Percentiles rank a stretch among this genome's conserved stretches.
These are phyloP conservation scores for Bombus fervidus DNA, from an alignment of 1,140 invertebrate genomes.

Conservation along the genomic window DNA sequence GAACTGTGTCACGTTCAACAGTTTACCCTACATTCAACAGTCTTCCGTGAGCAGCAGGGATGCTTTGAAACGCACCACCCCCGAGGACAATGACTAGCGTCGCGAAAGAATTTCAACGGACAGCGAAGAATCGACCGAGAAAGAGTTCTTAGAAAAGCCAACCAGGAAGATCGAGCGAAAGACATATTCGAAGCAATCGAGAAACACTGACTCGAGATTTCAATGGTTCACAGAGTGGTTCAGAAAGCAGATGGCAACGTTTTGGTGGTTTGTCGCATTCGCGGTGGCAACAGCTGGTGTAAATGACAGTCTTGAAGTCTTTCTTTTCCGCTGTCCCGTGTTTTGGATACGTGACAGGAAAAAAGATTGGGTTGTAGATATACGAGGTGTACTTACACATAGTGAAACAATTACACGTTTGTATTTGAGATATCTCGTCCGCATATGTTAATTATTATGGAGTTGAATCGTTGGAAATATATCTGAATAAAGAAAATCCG, in stretches of 20 bases:
- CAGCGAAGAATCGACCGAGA: neutral
- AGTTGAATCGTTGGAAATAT: neutral
- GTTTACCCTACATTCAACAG: conserved; percentile 44
- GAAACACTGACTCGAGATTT: neutral
- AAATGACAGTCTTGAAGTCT: neutral
- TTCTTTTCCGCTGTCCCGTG: neutral
- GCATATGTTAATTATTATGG: neutral
- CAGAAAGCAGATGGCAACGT: neutral
- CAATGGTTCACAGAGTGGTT: neutral
- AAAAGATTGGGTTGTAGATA: too few relatives aligned
- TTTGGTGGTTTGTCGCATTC: neutral
- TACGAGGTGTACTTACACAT: too few relatives aligned
- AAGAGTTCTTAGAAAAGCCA: neutral
- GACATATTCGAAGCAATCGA: neutral
- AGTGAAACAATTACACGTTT: too few relatives aligned
- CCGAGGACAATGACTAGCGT: conserved; percentile 24
- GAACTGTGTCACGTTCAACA: conserved; percentile 40
- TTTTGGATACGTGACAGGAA: neutral
- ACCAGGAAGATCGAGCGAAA: neutral
- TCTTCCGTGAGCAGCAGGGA: neutral
- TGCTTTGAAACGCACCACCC: neutral
- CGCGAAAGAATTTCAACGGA: neutral
- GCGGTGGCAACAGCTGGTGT: neutral
- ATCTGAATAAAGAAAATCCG: neutral
- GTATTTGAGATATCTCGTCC: neutral